Base-by-base conservation (phyloP, 64 coral and sea anemone genomes). In the Catalaphyllia jardinei region DNA sequence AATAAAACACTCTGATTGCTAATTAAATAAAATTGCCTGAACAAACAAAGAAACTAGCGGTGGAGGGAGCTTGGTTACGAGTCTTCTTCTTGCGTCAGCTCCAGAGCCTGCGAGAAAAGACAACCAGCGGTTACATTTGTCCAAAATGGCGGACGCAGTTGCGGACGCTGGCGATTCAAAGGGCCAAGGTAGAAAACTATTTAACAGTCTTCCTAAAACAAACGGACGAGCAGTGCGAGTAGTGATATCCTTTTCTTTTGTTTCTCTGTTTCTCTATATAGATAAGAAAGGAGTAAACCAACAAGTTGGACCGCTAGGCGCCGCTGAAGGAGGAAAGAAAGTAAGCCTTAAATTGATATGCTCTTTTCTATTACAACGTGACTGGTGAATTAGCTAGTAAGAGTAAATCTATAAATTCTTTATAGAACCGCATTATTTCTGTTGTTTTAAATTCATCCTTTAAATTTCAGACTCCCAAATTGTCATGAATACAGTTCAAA, bases 281-380 rank as follows among this genome's bases (percentile, higher is more conserved):
- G 79, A 65, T 15, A 83, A 83, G 31, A 83, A 65, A 20, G 60
- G 31, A 30, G 79, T 39, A 83, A 64, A 12, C 10, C 60, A 64
- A 3, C 29, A 60, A 42, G 31, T 19, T 1, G 60, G 38, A 22
- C 57, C 25, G 29, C 17, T 57, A 62, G 8, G 55, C 33, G 54
- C 79, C 57, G 31, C 29, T 7, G 79, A 67, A 83, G 60, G 79
- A 65, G 60, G 59, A 67, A 65, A 46, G 42, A 46, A 69, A 69
- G 29, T 79, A 60, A 29, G 20, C 4, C 6, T 46, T 5, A 46
- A 46, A 46, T 46, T 46, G 42, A 46, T 46, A 0, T 6, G 4
- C 7, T 6, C 6, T 46, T 46, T 3, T 46, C 7, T 46, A 46
- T 46, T 46, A 46, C 4, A 46, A 46, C 42, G 42, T 46, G 42